phyloP scores from a whole-genome alignment of 2,888 invertebrate species.

The Penaeus monodon region DNA sequence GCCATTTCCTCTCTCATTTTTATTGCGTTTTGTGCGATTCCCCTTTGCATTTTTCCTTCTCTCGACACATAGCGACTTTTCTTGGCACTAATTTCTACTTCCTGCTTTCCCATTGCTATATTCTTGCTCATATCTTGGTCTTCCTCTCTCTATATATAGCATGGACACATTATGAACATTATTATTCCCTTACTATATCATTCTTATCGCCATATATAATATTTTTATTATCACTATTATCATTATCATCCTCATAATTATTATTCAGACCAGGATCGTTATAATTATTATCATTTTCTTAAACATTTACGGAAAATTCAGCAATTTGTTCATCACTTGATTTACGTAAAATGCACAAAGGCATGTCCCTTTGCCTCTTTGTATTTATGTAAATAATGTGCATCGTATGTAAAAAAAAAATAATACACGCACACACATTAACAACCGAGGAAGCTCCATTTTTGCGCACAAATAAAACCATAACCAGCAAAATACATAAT shows the following conservation, averaged over 20 bases:
- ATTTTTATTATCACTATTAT: not conserved
- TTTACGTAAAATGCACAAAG: too few species aligned
- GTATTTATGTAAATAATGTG: too few species aligned
- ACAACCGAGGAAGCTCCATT: too few species aligned
- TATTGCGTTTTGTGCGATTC: not conserved
- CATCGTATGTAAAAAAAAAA: too few species aligned
- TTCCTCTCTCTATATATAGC: not conserved
- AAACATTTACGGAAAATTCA: too few species aligned
- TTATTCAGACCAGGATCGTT: not conserved
- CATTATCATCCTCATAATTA: not conserved
- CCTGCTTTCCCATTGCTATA: not conserved
- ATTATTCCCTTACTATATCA: too few species aligned
- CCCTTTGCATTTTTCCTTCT: not conserved
- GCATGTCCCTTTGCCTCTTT: too few species aligned
- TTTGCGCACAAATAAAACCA: too few species aligned
- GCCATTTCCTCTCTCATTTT: constrained; percentile 3
- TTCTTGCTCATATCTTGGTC: not conserved
- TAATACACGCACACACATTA: too few species aligned
- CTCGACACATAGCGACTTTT: not conserved
- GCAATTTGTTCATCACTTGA: too few species aligned
- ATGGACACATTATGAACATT: too few species aligned
- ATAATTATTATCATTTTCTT: not conserved
- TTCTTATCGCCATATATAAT: not conserved
- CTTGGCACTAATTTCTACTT: not conserved
- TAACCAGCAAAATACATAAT: too few species aligned